Conservation (phyloP, 2,888 invertebrate species). For the Odontocerum albicorne region DNA sequence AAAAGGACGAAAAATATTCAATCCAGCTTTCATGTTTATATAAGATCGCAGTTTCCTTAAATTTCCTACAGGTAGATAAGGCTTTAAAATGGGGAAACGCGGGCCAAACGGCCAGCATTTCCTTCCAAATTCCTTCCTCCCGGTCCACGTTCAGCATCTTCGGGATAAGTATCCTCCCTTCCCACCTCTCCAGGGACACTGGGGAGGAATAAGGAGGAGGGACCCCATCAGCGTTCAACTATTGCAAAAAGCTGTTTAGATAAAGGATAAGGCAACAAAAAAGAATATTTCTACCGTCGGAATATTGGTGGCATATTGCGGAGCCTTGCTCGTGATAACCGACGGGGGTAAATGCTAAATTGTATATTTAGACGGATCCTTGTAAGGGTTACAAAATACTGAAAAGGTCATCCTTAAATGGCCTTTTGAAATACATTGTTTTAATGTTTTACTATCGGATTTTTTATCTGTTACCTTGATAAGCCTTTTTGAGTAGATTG, state of each 20-base stretch:
- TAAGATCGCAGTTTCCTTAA: background rate
- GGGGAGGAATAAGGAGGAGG: too few species aligned
- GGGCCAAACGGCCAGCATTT: slow-evolving; percentile 27
- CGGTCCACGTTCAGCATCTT: background rate
- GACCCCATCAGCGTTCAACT: slow-evolving; percentile 30
- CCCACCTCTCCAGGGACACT: slow-evolving; percentile 20
- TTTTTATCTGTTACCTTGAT: too few species aligned
- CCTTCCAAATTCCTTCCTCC: slow-evolving; percentile 7
- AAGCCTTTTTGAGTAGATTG: too few species aligned
- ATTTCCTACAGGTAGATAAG: slow-evolving; percentile 1
- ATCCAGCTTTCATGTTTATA: too few species aligned
- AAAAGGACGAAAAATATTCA: too few species aligned
- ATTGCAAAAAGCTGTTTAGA: slow-evolving; percentile 37
- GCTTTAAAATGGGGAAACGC: slow-evolving; percentile 9
- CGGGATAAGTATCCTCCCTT: background rate
- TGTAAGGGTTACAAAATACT: slow-evolving; percentile 8
- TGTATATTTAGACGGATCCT: background rate
- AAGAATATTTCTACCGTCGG: slow-evolving; percentile 30
- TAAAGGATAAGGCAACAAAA: slow-evolving; percentile 36
- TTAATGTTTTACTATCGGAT: too few species aligned
- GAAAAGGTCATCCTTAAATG: too few species aligned
- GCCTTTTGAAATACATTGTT: too few species aligned
- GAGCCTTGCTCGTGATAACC: slow-evolving; percentile 17
- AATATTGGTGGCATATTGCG: slow-evolving; percentile 34
- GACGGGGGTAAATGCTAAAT: background rate